These are phyloP conservation scores for Thelaira solivaga DNA, from an alignment of 2,888 invertebrate genomes.

Conservation along the genomic window DNA sequence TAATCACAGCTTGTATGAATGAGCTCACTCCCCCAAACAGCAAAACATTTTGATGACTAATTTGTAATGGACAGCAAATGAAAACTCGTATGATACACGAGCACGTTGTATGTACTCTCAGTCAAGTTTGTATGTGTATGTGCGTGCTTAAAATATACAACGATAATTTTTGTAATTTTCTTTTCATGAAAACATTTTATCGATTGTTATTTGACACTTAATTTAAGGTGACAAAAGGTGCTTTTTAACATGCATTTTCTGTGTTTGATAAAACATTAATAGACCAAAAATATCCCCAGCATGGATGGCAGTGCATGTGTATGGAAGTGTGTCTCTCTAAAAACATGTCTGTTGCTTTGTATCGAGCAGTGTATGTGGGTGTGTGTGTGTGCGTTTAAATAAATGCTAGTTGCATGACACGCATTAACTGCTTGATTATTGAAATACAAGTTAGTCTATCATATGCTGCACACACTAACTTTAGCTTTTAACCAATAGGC, in stretches of 20 bases:
- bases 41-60: slow-evolving; percentile 47
- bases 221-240: slow-evolving; percentile 69
- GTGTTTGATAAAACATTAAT: slow-evolving; percentile 57
- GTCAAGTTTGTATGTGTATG: neutral
- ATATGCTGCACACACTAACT: slow-evolving; percentile 21
- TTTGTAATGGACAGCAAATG: neutral
- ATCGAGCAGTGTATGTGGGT: slow-evolving; percentile 22
- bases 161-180: slow-evolving; percentile 33
- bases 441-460: slow-evolving; percentile 54
- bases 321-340: neutral
- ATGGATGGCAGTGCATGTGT: neutral
- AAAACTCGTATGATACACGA: neutral
- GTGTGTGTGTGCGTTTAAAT: slow-evolving; percentile 41
- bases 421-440: slow-evolving; percentile 61
- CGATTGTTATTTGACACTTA: slow-evolving; percentile 75
- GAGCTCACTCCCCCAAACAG: neutral
- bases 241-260: slow-evolving; percentile 63
- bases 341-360: neutral
- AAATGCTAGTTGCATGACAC: slow-evolving; percentile 60
- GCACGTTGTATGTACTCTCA: neutral
- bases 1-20: slow-evolving; percentile 27
- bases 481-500: slow-evolving; percentile 54
- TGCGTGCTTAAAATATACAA: neutral
- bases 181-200: slow-evolving; percentile 60
- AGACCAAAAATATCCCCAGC: slow-evolving; percentile 22